phyloP scores from a whole-genome alignment of 2,113 vertebrate genomes.

The Hylia prasina region DNA sequence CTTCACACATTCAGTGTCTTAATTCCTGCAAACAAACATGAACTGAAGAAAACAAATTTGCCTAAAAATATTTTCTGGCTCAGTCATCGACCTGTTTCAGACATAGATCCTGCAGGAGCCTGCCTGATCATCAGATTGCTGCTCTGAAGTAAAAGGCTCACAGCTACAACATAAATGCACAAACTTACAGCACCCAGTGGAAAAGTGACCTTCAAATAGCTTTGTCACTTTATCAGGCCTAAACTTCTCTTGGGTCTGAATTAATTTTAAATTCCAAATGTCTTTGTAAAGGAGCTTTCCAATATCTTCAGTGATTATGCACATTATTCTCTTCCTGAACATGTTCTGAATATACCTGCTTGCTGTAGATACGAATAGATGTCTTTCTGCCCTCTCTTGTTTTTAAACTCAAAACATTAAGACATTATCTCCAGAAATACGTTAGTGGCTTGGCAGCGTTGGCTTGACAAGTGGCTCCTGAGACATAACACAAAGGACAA shows the following conservation, averaged over 20 bases:
- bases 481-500: constrained; percentile 53
- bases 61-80: not conserved
- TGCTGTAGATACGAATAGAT: not conserved
- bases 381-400: not conserved
- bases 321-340: not conserved
- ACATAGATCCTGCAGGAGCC: not conserved
- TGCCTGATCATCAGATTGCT: not conserved
- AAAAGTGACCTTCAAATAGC: not conserved
- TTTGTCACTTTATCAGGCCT: not conserved
- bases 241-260: not conserved
- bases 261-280: not conserved
- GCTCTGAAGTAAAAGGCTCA: not conserved
- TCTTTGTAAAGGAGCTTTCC: not conserved
- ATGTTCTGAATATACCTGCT: not conserved
- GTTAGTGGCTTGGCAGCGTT: constrained; percentile 17
- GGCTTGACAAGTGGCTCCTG: constrained; percentile 31
- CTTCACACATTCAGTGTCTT: not conserved
- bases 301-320: not conserved
- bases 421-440: constrained; percentile 28
- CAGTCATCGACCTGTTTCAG: not conserved
- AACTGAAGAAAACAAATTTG: not conserved
- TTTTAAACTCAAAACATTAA: constrained; percentile 14
- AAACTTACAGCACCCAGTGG: not conserved
- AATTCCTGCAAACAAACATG: not conserved
- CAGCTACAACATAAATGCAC: not conserved